phyloP scores from a whole-genome alignment of 1,140 invertebrate genomes.

The Hyposmocoma kahamanoa region DNA sequence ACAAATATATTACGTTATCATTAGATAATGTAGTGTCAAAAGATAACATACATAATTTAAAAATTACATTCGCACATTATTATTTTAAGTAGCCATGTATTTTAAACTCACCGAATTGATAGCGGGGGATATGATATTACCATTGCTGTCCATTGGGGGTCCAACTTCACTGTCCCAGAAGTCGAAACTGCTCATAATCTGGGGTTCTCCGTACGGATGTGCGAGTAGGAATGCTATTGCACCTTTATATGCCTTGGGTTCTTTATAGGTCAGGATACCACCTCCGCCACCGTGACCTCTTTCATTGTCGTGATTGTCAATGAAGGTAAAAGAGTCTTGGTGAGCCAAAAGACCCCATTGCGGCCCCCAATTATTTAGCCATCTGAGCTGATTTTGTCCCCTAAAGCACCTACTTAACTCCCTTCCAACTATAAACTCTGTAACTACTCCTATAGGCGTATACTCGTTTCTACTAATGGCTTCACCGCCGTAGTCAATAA shows the following conservation, averaged over 20 bases:
- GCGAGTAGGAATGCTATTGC: slow-evolving; percentile 88
- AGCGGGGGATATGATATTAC: slow-evolving; percentile 78
- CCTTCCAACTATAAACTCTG: slow-evolving; percentile 78
- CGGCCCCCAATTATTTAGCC: slow-evolving; percentile 72
- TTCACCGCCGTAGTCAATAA: slow-evolving; percentile 84
- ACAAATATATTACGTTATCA: no score
- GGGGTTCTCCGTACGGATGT: slow-evolving; percentile 84
- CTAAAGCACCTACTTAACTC: slow-evolving; percentile 62
- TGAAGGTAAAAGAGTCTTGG: slow-evolving; percentile 75
- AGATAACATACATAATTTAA: no score
- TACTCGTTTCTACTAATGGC: slow-evolving; percentile 81
- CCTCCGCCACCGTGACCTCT: slow-evolving; percentile 76
- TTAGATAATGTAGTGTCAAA: no score
- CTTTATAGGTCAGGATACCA: slow-evolving; percentile 76
- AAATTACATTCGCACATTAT: no score
- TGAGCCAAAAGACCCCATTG: slow-evolving; percentile 75
- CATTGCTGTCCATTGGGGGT: slow-evolving; percentile 77
- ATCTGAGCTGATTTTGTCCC: slow-evolving; percentile 56
- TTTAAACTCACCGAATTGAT: slow-evolving; percentile 71
- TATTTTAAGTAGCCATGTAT: no score
- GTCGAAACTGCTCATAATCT: slow-evolving; percentile 86
- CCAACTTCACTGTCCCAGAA: slow-evolving; percentile 74
- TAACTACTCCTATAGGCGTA: slow-evolving; percentile 79
- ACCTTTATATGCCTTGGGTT: slow-evolving; percentile 75
- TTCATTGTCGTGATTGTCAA: slow-evolving; percentile 79